Percentiles rank a stretch among this genome's conserved stretches.
Conservation (phyloP, 1,140 invertebrate species). For the Lethocerus indicus region DNA sequence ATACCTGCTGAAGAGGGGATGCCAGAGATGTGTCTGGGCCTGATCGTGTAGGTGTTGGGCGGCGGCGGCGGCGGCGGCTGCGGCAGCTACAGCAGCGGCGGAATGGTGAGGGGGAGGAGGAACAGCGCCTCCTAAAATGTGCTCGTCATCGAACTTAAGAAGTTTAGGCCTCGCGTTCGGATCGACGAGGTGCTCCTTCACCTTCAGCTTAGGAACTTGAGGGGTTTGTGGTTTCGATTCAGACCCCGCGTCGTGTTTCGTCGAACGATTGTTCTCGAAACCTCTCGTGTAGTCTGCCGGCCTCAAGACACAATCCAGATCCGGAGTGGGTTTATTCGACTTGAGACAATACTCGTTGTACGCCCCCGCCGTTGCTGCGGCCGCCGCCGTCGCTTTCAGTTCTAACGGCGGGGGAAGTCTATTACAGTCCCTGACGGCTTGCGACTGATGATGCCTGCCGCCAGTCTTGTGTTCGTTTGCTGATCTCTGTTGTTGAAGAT, state of each 20-base stretch:
- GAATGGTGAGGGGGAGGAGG: slow-evolving; percentile 12
- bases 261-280: neutral
- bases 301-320: neutral
- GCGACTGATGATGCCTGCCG: too few species aligned
- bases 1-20: slow-evolving; percentile 52
- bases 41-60: slow-evolving; percentile 24
- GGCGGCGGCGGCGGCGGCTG: slow-evolving; percentile 27
- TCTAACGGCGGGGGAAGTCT: too few species aligned
- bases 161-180: slow-evolving; percentile 20
- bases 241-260: neutral
- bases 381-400: slow-evolving; percentile 7
- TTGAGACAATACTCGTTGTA: slow-evolving; percentile 9
- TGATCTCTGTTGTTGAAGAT: too few species aligned
- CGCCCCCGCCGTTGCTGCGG: slow-evolving; percentile 12
- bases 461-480: too few species aligned
- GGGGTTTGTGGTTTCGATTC: slow-evolving; percentile 22
- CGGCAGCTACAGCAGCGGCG: slow-evolving; percentile 19
- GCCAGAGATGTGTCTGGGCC: slow-evolving; percentile 41
- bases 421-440: too few species aligned
- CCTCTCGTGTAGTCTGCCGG: neutral
- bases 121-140: too few species aligned
- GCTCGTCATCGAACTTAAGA: slow-evolving; percentile 20
- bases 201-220: slow-evolving; percentile 26
- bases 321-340: slow-evolving; percentile 11
- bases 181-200: slow-evolving; percentile 26